A percentile compares a stretch with the other conserved stretches of the same genome.
Conservation (phyloP, 2,797 vertebrate genomes). For the Ispidina lecontei region DNA sequence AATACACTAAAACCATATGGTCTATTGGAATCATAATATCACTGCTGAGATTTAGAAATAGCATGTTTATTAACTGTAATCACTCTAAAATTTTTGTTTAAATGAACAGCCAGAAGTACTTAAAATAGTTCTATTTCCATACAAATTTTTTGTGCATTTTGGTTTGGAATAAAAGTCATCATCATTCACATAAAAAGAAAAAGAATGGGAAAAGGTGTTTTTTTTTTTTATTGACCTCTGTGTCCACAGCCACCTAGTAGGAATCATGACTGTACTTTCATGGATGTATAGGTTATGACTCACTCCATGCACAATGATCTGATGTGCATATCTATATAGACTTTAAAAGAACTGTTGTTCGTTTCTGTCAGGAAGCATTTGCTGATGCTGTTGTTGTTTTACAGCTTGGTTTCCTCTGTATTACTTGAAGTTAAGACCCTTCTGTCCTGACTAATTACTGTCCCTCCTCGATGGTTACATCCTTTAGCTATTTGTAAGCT, state of each 20-base stretch:
- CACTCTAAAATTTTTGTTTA: background rate
- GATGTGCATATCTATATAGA: background rate
- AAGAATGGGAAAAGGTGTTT: background rate
- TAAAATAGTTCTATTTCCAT: background rate
- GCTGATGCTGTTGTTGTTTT: background rate
- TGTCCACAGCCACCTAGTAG: background rate
- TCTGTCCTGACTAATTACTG: background rate
- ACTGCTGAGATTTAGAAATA: constrained; percentile 36
- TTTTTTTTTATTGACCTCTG: background rate
- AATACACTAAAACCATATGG: constrained; percentile 41
- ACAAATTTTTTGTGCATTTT: background rate
- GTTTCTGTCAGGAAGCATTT: background rate
- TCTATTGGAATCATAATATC: constrained; percentile 1
- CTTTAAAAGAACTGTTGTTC: background rate
- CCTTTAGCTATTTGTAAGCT: background rate
- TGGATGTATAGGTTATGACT: background rate
- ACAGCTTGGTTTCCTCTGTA: background rate
- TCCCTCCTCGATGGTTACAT: background rate
- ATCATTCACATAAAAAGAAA: background rate
- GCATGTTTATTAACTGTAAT: constrained; percentile 50
- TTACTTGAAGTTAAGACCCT: background rate
- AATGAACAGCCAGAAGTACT: background rate
- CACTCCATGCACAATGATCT: background rate
- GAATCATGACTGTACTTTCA: background rate
- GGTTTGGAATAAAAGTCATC: background rate